Base-by-base conservation (phyloP, 1,140 invertebrate genomes). In the Hylaeus volcanicus region DNA sequence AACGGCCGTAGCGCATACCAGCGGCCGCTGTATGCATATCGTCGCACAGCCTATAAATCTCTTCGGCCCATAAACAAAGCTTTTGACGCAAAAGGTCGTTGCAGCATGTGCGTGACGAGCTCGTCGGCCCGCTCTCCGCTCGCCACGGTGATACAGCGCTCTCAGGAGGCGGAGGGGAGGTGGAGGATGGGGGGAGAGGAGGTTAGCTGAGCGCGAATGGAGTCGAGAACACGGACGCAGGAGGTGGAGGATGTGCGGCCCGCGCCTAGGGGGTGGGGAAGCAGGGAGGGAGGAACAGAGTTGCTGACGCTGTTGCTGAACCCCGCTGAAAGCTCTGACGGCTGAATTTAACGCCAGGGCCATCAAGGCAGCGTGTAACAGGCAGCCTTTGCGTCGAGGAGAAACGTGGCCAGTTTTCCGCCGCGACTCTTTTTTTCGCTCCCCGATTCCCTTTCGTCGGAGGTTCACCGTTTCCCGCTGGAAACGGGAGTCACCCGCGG, bases 21-120 rank as follows among this genome's bases (percentile, higher is more conserved):
- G 0, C 26, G 83, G 39, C 39, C 64, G 88, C 85, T 89, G 88
- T 88, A 89, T 90, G 81, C 78, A 81, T 79, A 86, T 86, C 74
- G 69, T 75, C 69, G 81, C 78, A 72, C 72, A 66, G 89, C 86
- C 91, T 90, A 92, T 93, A 93, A 93, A 93, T 93, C 91, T 92
- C 84, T 82, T 88, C 91, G 90, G 91, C 63, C 87, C 91, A 91
- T 93, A 93, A 93, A 93, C 91, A 91, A 91, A 89, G 90, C 90
- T 90, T 91, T 87, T 93, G 91, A 91, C 89, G 92, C 89, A 89
- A 91, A 91, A 92, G 89, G 89, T 91, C 84, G 86, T 86, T 89
- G 90, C 87, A 90, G 88, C 91, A 92, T 92, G 87, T 90, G 90
- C 89, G 90, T 91, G 90, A 91, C 90, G 90, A 84, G 83, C 60